Base-by-base conservation (phyloP, 2,797 vertebrate species). In the Valencia hispanica region DNA sequence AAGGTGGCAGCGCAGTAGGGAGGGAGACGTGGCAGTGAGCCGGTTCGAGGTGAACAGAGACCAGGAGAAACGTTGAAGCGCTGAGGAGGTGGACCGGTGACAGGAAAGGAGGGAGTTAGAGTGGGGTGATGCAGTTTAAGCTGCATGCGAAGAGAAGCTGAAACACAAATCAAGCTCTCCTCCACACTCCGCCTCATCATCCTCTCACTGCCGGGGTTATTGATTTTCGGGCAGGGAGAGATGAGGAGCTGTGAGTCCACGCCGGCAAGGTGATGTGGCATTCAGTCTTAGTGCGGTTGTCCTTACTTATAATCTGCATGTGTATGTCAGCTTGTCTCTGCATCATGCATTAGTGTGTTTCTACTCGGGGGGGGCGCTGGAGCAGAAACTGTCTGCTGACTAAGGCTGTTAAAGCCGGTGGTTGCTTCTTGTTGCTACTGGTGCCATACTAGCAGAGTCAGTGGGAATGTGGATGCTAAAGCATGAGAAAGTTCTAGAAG, bases 171-270 rank as follows among this genome's bases (percentile, higher is more conserved):
- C 88, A 77, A 32, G 65, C 81, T 82, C 82, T 72, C 72, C 72
- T 68, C 57, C 55, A 34, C 27, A 10, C 70, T 59, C 48, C 7
- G 75, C 74, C 81, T 75, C 39, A 53, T 82, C 70, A 79, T 85
- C 72, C 80, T 53, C 80, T 86, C 66, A 32, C 85, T 27, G 53
- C 85, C 78, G 65, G 80, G 80, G 86, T 89, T 85, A 83, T 89
- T 91, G 83, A 86, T 88, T 90, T 90, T 90, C 79, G 87, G 80
- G 68, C 80, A 82, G 82, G 89, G 84, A 77, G 82, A 83, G 81
- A 87, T 81, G 79, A 80, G 82, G 72, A 84, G 87, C 82, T 84
- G 81, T 85, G 89, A 85, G 88, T 90, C 82, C 75, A 80, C 55
- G 68, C 79, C 17, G 90, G 86, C 86, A 88, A 93, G 90, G 83